Evolutionary conservation across 2,797 vertebrate genomes (phyloP), one percentile per base, ranked within the genome.

Genomic region (Sciurus vulgaris): DNA sequence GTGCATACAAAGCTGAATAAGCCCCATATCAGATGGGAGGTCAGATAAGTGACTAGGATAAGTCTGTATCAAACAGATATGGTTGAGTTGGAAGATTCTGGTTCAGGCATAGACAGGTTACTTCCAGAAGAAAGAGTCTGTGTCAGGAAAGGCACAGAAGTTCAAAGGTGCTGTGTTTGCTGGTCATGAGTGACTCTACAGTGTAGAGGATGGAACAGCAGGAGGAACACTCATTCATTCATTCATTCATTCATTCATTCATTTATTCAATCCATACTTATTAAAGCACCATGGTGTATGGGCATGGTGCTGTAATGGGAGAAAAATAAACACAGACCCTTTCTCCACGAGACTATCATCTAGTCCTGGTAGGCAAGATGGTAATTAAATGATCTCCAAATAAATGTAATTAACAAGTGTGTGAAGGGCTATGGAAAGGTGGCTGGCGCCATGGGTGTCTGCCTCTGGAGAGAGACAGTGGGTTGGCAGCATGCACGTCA

Each of bases 41-140:
- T 33, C 63, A 78, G 91, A 28, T 17, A 89, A 65, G 26, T 22
- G n/a, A 44, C 33, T 17, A 38, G 77, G 13, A 14, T 54, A 41
- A 2, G 26, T 84, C 13, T 44, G 20, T 85, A 0, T 30, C 12
- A 24, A 10, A 33, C 0, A 13, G 0, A 0, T 14, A 1, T 35
- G 26, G 13, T 61, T 1, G 1, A 59, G 72, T 51, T 73, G 28
- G 72, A 59, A 65, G 49, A 3, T 30, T 14, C 49, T 26, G 9
- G 47, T 47, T 92, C 17, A 47, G 38, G 44, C 49, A 20, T 22
- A 30, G 2, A 8, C 2, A 12, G 49, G 22, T 20, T 18, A 35
- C 92, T 85, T 84, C 47, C 28, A 76, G 82, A 82, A 73, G 70
- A 86, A 90, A 41, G 10, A 28, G n/a, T 77, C 33, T 0, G 26